Percentiles rank a stretch among this genome's conserved stretches.
These are phyloP conservation scores for Rhopalosiphum padi DNA, from an alignment of 1,140 invertebrate genomes.

Conservation along the genomic window DNA sequence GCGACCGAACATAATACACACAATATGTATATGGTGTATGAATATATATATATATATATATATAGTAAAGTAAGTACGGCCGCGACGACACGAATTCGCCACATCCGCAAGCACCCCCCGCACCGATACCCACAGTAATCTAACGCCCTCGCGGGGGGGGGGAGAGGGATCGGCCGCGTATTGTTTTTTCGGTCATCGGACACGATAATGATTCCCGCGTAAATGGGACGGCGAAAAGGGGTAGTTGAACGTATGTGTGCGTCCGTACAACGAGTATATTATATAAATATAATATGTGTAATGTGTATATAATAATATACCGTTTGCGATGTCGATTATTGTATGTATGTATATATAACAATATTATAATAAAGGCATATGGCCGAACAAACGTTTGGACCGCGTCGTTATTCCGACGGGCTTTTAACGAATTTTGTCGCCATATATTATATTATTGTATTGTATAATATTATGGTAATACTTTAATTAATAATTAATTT, in stretches of 20 bases:
- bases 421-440: neutral
- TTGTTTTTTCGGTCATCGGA: conserved; percentile 30
- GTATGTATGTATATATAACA: neutral
- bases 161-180: neutral
- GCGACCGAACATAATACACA: neutral
- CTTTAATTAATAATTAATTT: too few species aligned
- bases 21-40: neutral
- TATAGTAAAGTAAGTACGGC: neutral
- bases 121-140: neutral
- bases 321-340: neutral
- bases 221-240: neutral
- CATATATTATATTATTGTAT: too few species aligned
- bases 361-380: neutral
- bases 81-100: neutral
- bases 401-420: neutral
- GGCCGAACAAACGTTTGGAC: neutral
- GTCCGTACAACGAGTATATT: neutral
- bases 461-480: too few species aligned
- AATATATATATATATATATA: conserved; percentile 2
- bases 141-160: neutral
- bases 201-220: neutral
- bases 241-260: neutral
- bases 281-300: neutral
- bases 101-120: neutral
- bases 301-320: neutral